Evolutionary conservation across 2,888 invertebrate genomes (phyloP).

Genomic region (Himalopsyche kuldschensis): DNA sequence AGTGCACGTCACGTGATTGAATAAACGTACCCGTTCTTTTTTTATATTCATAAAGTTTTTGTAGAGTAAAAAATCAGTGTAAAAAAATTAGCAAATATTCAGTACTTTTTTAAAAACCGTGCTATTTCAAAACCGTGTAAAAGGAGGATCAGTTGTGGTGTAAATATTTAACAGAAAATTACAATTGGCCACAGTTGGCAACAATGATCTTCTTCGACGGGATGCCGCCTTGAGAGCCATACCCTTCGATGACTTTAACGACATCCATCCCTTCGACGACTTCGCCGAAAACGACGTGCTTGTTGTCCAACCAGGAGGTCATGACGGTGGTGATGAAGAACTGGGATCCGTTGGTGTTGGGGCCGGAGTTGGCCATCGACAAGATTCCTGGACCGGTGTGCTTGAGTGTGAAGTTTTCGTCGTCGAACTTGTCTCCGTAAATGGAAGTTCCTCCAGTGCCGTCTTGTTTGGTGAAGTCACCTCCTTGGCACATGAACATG

Average conservation of each 20-base stretch:
- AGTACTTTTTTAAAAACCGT: too few relatives aligned
- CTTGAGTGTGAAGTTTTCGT: slow-evolving; percentile 95
- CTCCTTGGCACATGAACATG: slow-evolving; percentile 97
- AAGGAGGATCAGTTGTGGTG: too few relatives aligned
- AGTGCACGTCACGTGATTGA: too few relatives aligned
- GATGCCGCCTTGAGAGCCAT: slow-evolving; percentile 80
- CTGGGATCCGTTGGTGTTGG: slow-evolving; percentile 90
- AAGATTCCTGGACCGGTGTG: slow-evolving; percentile 90
- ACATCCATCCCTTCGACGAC: slow-evolving; percentile 88
- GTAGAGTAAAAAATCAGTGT: too few relatives aligned
- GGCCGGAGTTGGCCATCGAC: slow-evolving; percentile 97
- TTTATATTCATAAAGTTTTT: too few relatives aligned
- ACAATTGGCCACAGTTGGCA: slow-evolving; percentile 77
- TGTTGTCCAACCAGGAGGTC: slow-evolving; percentile 86
- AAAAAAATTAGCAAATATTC: too few relatives aligned
- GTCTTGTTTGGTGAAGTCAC: slow-evolving; percentile 94
- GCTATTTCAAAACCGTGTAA: too few relatives aligned
- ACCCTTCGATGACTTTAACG: slow-evolving; percentile 76
- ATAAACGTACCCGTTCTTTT: too few relatives aligned
- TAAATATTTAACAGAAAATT: slow-evolving; percentile 2
- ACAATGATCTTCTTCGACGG: slow-evolving; percentile 76
- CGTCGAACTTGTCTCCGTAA: slow-evolving; percentile 93
- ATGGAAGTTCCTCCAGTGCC: slow-evolving; percentile 97
- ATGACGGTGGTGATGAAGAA: slow-evolving; percentile 91
- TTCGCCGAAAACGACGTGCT: slow-evolving; percentile 88